Conservation (phyloP, 2,113 vertebrate species). For the Macquaria ambigua region DNA sequence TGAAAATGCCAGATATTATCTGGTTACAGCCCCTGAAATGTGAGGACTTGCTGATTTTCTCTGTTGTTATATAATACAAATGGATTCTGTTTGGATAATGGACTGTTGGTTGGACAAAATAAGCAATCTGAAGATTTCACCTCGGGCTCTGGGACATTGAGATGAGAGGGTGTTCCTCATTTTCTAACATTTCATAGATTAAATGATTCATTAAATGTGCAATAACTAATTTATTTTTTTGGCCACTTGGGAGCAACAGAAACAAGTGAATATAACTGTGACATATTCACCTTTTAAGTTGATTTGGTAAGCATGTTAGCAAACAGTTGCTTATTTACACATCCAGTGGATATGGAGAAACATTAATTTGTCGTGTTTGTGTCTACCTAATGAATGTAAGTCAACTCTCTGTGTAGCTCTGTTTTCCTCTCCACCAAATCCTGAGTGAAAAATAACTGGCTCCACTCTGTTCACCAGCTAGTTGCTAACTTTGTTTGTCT, state of each 20-base stretch:
- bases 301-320: neutral
- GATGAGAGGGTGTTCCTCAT: neutral
- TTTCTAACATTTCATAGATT: neutral
- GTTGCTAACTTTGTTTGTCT: neutral
- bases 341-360: neutral
- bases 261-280: neutral
- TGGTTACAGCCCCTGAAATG: neutral
- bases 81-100: neutral
- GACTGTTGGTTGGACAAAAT: neutral
- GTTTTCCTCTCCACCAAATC: neutral
- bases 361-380: neutral
- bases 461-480: neutral
- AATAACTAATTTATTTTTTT: no score
- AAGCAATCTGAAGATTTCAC: neutral
- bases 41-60: neutral
- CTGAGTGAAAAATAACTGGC: neutral
- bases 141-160: neutral
- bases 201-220: neutral
- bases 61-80: neutral
- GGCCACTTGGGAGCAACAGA: neutral
- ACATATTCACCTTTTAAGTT: neutral
- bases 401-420: neutral
- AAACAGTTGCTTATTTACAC: neutral
- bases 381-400: neutral
- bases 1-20: neutral